Conservation (phyloP, 2,113 vertebrate species). For the Rana temporaria region DNA sequence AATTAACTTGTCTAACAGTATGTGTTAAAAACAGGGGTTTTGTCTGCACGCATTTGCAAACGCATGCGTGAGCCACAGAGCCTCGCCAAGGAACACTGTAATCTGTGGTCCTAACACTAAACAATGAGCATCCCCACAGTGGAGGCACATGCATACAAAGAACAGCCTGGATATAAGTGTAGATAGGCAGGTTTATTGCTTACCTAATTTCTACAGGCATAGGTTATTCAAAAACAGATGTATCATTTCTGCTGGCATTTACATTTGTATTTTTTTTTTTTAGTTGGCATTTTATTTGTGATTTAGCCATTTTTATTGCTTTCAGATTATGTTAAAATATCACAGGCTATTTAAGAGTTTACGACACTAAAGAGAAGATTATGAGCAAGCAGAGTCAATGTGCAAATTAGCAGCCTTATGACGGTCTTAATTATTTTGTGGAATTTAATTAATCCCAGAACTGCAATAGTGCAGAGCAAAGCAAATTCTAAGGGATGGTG, state of each 20-base stretch:
- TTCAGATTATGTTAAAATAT: constrained; percentile 21
- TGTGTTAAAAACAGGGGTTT: too few relatives aligned
- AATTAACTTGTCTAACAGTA: too few relatives aligned
- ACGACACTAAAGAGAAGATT: constrained; percentile 52
- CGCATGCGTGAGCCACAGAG: too few relatives aligned
- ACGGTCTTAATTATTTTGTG: constrained; percentile 57
- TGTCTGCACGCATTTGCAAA: too few relatives aligned
- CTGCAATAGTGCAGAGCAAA: constrained; percentile 53
- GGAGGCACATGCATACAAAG: too few relatives aligned
- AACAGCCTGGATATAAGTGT: background rate
- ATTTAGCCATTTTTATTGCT: constrained; percentile 13
- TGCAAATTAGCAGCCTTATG: constrained; percentile 56
- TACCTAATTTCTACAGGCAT: constrained; percentile 4
- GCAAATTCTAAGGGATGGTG: constrained; percentile 56
- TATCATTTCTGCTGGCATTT: constrained; percentile 10
- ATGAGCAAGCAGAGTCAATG: constrained; percentile 53
- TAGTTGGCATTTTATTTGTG: constrained; percentile 7
- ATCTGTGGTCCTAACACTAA: too few relatives aligned
- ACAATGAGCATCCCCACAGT: too few relatives aligned
- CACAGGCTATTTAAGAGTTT: constrained; percentile 46
- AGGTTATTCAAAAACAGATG: constrained; percentile 15
- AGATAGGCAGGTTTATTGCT: background rate
- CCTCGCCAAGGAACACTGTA: too few relatives aligned
- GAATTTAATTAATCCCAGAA: constrained; percentile 58
- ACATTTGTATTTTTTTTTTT: background rate